A percentile compares a stretch with the other conserved stretches of the same genome.
These are phyloP conservation scores for Atta texana DNA, from an alignment of 1,140 invertebrate genomes.

Conservation along the genomic window DNA sequence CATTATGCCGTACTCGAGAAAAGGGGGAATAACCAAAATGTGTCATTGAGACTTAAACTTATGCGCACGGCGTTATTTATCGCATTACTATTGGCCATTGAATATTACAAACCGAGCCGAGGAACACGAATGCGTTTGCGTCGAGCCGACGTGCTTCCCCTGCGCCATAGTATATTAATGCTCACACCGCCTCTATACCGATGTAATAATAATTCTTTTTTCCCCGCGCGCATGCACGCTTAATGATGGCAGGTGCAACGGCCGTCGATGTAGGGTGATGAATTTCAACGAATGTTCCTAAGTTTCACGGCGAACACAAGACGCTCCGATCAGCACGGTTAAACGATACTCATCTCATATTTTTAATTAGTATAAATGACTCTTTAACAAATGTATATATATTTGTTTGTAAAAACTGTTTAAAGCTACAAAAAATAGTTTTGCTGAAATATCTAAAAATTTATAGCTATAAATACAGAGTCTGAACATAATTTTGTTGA, in stretches of 20 bases:
- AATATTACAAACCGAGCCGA: constrained; percentile 9
- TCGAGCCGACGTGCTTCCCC: constrained; percentile 25
- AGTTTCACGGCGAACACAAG: constrained; percentile 6
- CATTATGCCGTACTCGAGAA: constrained; percentile 3
- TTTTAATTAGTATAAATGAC: not conserved
- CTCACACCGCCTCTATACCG: constrained; percentile 40
- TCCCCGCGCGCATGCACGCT: constrained; percentile 39
- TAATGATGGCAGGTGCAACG: constrained; percentile 60
- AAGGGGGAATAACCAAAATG: constrained; percentile 37
- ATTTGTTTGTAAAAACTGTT: too few relatives aligned
- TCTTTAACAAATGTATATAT: not conserved
- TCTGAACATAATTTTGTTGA: too few relatives aligned
- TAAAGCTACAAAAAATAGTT: too few relatives aligned
- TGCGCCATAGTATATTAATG: constrained; percentile 58
- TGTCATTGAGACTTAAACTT: constrained; percentile 31
- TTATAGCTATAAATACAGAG: too few relatives aligned
- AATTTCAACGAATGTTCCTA: constrained; percentile 43
- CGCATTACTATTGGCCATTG: constrained; percentile 28
- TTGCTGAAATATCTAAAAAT: too few relatives aligned
- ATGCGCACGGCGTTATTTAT: constrained; percentile 21
- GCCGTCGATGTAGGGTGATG: constrained; percentile 13
- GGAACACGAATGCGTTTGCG: constrained; percentile 55
- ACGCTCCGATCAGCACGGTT: not conserved
- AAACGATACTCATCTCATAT: not conserved
- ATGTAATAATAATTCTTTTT: constrained; percentile 59